A percentile compares a stretch with the other conserved stretches of the same genome.
Conservation (phyloP, 1,140 invertebrate genomes). For the Neodiprion fabricii region DNA sequence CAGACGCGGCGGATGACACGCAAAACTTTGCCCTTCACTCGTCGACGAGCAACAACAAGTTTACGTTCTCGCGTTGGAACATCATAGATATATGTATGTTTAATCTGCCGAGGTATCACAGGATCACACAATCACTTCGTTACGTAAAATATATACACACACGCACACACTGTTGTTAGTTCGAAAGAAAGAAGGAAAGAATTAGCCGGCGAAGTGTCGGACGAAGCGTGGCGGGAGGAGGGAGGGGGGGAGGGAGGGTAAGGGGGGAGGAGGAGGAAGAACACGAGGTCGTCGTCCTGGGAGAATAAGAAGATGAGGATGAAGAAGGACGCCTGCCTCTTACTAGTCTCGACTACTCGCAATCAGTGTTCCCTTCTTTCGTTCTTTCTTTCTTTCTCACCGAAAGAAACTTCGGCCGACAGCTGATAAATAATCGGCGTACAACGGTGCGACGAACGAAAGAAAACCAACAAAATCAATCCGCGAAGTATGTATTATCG, state of each 20-base stretch:
- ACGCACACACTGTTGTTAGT: background rate
- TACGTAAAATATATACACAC: background rate
- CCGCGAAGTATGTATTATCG: too few relatives aligned
- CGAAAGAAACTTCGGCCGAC: background rate
- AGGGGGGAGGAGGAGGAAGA: background rate
- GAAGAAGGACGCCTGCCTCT: background rate
- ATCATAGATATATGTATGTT: too few relatives aligned
- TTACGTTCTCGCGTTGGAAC: too few relatives aligned
- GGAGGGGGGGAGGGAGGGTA: background rate
- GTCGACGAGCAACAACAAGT: too few relatives aligned
- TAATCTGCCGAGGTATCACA: too few relatives aligned
- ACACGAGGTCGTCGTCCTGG: background rate
- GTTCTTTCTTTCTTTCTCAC: background rate
- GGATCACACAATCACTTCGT: background rate
- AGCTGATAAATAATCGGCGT: constrained; percentile 9
- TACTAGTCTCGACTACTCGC: background rate
- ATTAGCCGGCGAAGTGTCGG: background rate
- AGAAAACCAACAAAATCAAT: too few relatives aligned
- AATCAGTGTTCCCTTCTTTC: background rate
- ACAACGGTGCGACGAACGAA: background rate
- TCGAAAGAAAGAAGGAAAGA: background rate
- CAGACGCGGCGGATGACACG: too few relatives aligned
- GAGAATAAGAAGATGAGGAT: background rate
- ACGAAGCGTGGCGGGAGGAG: background rate
- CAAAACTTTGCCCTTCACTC: too few relatives aligned